These are phyloP conservation scores for Cossypha niveicapilla DNA, from an alignment of 2,797 vertebrate genomes.

Conservation along the genomic window DNA sequence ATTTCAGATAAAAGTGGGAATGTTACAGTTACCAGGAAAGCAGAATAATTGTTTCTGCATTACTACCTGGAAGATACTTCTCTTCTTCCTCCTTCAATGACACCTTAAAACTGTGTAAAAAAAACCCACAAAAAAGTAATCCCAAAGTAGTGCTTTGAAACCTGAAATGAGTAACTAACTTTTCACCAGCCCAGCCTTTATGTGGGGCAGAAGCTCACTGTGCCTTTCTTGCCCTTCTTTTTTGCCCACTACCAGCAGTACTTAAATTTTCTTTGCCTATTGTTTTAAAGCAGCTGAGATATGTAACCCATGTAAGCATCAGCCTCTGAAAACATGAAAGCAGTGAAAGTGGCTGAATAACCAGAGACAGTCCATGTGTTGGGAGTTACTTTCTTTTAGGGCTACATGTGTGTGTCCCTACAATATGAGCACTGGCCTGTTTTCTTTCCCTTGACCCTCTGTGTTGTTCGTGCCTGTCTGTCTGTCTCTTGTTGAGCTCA, in stretches of 20 bases:
- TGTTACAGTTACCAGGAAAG: background rate
- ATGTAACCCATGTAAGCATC: background rate
- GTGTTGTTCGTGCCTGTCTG: constrained; percentile 2
- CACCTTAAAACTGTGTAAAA: background rate
- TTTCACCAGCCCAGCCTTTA: background rate
- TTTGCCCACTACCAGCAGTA: background rate
- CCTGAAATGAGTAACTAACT: background rate
- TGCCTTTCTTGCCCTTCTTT: background rate
- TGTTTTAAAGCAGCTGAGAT: background rate
- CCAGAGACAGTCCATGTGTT: background rate
- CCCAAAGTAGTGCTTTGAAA: background rate
- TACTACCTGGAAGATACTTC: background rate
- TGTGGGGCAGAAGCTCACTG: background rate
- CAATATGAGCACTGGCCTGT: constrained; percentile 31
- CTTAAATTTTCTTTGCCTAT: background rate
- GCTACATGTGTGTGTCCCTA: background rate
- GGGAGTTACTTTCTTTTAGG: background rate
- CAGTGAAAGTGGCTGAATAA: background rate
- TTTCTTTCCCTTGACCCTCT: constrained; percentile 20
- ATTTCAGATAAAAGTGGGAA: background rate
- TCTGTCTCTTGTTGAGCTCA: constrained; percentile 2
- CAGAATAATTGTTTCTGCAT: background rate
- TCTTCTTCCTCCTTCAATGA: background rate
- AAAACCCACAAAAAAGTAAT: background rate
- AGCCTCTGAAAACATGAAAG: background rate